Evolutionary conservation across 2,888 invertebrate genomes (phyloP).

Genomic region (Cosmia pyralina): DNA sequence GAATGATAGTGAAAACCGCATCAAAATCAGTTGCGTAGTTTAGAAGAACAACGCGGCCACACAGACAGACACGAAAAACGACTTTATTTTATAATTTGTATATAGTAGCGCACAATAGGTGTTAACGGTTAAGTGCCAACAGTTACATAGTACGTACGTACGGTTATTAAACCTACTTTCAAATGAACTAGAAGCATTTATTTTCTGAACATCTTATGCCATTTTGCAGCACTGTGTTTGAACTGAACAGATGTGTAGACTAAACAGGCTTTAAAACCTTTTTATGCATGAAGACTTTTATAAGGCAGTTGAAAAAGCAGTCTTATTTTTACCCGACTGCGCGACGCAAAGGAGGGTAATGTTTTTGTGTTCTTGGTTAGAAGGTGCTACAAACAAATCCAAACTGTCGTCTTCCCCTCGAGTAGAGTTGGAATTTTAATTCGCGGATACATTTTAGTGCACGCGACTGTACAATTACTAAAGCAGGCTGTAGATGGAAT

Average conservation of each 20-base stretch:
- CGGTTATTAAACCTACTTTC: too few species aligned
- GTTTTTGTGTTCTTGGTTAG: not conserved
- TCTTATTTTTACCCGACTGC: not conserved
- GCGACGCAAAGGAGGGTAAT: too few species aligned
- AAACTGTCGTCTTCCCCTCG: not conserved
- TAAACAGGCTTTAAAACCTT: not conserved
- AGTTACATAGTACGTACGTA: too few species aligned
- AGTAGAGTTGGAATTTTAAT: not conserved
- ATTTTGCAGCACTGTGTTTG: not conserved
- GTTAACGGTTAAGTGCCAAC: not conserved
- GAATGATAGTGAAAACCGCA: too few species aligned
- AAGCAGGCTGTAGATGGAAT: slow-evolving; percentile 10
- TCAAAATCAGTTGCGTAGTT: too few species aligned
- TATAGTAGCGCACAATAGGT: not conserved
- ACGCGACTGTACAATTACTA: slow-evolving; percentile 29
- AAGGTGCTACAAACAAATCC: not conserved
- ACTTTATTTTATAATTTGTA: too few species aligned
- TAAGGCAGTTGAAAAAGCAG: not conserved
- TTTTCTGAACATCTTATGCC: not conserved
- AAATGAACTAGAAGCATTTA: not conserved
- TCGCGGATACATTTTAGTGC: slow-evolving; percentile 14
- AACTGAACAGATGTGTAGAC: not conserved
- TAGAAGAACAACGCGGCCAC: too few species aligned
- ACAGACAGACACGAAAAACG: too few species aligned
- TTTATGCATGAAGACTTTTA: not conserved